Evolutionary conservation across 2,113 vertebrate genomes (phyloP).

Genomic region (Maccullochella peelii): DNA sequence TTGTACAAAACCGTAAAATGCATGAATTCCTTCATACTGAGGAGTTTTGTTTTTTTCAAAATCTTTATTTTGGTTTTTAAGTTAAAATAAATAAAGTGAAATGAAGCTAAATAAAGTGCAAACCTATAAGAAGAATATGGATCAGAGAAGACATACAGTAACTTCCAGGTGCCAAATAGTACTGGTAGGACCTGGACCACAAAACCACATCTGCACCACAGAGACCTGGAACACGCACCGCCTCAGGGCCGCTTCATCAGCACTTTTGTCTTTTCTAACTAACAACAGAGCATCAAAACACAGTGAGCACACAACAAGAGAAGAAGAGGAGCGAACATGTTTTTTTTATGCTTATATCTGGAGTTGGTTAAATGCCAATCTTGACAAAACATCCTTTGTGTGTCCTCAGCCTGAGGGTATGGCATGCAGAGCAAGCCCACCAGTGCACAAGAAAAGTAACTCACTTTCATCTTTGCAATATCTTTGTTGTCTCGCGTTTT

Average conservation of each 20-base stretch:
- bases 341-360: constrained; percentile 36
- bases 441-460: constrained; percentile 12
- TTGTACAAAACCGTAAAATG: neutral
- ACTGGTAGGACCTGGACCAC: neutral
- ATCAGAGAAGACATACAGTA: neutral
- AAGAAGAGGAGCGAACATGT: neutral
- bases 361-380: constrained; percentile 35
- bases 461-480: constrained; percentile 44
- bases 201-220: neutral
- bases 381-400: constrained; percentile 45
- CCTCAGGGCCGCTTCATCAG: neutral
- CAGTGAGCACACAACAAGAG: neutral
- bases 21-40: neutral
- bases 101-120: neutral
- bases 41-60: too few relatives aligned
- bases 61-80: too few relatives aligned
- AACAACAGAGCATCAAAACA: constrained; percentile 9
- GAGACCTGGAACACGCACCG: neutral
- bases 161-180: neutral
- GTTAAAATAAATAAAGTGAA: too few relatives aligned
- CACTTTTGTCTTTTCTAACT: neutral
- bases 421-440: constrained; percentile 24
- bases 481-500: constrained; percentile 41
- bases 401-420: constrained; percentile 36
- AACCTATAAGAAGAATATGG: neutral